Percentiles rank a stretch among this genome's conserved stretches.
These are phyloP conservation scores for Naja naja DNA, from an alignment of 2,113 vertebrate genomes.

Conservation along the genomic window DNA sequence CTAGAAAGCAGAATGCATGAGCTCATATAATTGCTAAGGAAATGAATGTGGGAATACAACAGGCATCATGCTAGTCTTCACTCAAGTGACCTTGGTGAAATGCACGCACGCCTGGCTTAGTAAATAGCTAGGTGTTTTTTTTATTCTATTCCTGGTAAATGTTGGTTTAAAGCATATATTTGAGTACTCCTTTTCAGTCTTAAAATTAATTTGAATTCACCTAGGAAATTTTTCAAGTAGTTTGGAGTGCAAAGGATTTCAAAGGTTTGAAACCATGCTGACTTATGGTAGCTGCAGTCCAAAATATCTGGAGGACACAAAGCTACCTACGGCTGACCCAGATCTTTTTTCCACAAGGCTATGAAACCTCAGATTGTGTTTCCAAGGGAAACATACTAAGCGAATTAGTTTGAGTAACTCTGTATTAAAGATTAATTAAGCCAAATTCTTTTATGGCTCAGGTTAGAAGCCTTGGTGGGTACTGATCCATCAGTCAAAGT, in stretches of 20 bases:
- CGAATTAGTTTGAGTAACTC: rapidly evolving
- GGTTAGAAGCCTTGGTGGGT: background rate
- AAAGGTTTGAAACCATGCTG: background rate
- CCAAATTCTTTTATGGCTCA: background rate
- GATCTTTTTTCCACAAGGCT: background rate
- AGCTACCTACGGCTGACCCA: background rate
- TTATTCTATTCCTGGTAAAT: background rate
- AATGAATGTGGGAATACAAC: background rate
- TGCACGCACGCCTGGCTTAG: background rate
- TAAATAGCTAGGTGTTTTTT: background rate
- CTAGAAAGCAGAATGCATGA: background rate
- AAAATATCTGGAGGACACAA: background rate
- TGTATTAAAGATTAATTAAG: constrained; percentile 48
- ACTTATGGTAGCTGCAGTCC: background rate
- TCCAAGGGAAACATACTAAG: background rate
- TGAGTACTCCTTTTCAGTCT: background rate
- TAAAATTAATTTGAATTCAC: background rate
- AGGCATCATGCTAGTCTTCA: background rate
- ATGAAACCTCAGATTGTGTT: background rate
- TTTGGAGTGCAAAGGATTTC: background rate
- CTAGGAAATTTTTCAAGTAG: background rate
- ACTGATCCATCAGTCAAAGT: constrained; percentile 42
- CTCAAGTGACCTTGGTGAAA: background rate
- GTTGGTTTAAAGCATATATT: background rate
- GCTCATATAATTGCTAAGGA: background rate